Conservation (phyloP, 2,888 invertebrate species). For the Ptilodon capucinus region DNA sequence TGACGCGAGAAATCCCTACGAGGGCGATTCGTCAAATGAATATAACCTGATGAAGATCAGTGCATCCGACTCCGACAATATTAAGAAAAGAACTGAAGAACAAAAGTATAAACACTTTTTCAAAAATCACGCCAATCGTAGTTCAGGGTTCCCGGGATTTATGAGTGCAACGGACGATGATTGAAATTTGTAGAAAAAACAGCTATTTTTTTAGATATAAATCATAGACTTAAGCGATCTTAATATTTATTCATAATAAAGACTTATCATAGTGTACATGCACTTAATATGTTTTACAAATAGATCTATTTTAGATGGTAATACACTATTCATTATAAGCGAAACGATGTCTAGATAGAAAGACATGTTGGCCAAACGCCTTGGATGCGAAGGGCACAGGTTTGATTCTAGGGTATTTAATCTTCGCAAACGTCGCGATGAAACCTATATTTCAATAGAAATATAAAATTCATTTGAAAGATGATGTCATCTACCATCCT, state of each 20-base stretch:
- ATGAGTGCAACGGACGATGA: conserved; percentile 49
- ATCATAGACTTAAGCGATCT: conserved; percentile 11
- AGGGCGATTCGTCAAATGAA: conserved; percentile 27
- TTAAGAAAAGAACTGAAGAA: conserved; percentile 37
- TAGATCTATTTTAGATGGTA: background rate
- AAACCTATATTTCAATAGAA: too few species aligned
- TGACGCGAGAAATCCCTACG: conserved; percentile 27
- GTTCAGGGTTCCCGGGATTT: conserved; percentile 39
- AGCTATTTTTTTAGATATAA: conserved; percentile 6
- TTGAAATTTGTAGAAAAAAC: conserved; percentile 9
- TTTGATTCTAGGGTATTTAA: too few species aligned
- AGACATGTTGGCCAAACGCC: too few species aligned
- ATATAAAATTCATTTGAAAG: too few species aligned
- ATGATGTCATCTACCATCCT: too few species aligned
- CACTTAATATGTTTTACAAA: conserved; percentile 3
- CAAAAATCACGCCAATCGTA: conserved; percentile 42
- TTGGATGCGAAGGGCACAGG: too few species aligned
- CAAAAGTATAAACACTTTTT: conserved; percentile 40
- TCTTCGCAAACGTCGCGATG: too few species aligned
- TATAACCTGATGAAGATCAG: conserved; percentile 55
- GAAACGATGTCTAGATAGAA: background rate
- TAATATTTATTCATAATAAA: conserved; percentile 21
- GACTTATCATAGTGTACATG: conserved; percentile 21
- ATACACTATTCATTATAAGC: background rate
- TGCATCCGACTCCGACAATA: conserved; percentile 48